A percentile compares a stretch with the other conserved stretches of the same genome.
phyloP scores from a whole-genome alignment of 2,888 invertebrate species.

The Schrankia costaestrigalis region DNA sequence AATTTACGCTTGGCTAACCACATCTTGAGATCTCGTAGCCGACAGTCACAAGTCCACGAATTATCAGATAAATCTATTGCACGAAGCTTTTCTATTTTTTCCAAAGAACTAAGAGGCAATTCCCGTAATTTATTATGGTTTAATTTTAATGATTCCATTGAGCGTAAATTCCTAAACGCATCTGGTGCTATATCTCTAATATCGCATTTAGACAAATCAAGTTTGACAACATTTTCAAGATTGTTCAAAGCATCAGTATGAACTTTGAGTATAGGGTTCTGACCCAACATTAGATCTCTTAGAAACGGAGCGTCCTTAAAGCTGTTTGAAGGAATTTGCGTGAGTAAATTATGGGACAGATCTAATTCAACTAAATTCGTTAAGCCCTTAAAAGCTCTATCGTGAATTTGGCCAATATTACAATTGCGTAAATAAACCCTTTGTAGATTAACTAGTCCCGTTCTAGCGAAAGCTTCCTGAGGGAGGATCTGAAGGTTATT shows the following conservation, averaged over 20 bases:
- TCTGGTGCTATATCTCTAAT: conserved; percentile 87
- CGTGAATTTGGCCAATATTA: conserved; percentile 91
- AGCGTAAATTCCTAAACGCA: conserved; percentile 86
- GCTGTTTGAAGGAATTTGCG: conserved; percentile 88
- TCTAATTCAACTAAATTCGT: conserved; percentile 95
- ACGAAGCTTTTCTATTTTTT: conserved; percentile 86
- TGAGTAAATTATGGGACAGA: conserved; percentile 90
- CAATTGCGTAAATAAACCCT: conserved; percentile 91
- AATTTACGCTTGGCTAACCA: conserved; percentile 90
- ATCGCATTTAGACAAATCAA: conserved; percentile 91
- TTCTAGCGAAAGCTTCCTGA: conserved; percentile 89
- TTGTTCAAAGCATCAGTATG: conserved; percentile 87
- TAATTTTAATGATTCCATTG: conserved; percentile 88
- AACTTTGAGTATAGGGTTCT: conserved; percentile 91
- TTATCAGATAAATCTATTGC: conserved; percentile 92
- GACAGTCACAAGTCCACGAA: conserved; percentile 94
- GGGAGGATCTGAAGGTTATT: conserved; percentile 92
- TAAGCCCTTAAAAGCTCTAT: conserved; percentile 90
- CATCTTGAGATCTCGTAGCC: conserved; percentile 88
- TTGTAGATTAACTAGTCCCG: conserved; percentile 92
- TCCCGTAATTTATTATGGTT: conserved; percentile 90
- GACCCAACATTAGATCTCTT: conserved; percentile 88
- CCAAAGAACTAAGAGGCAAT: conserved; percentile 86
- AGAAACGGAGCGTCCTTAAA: conserved; percentile 90
- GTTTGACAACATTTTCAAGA: conserved; percentile 88